These are phyloP conservation scores for Rhodophaea formosa DNA, from an alignment of 2,888 invertebrate genomes.

Conservation along the genomic window DNA sequence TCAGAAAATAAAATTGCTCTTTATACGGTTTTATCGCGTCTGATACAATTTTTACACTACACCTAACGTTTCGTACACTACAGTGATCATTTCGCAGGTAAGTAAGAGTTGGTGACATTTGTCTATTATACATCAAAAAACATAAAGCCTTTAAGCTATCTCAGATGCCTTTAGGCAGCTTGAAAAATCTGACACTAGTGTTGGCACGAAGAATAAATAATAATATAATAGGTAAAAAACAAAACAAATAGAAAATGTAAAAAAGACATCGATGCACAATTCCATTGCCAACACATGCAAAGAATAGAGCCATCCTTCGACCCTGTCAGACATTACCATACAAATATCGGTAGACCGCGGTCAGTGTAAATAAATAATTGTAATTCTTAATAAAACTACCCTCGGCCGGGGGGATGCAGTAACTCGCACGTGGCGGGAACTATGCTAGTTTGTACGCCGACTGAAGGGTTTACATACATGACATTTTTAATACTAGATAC, in stretches of 20 bases:
- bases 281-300: not conserved
- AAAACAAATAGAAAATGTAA: not conserved
- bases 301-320: constrained; percentile 28
- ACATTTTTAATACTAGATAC: not conserved
- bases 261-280: not conserved
- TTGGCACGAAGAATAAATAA: too few species aligned
- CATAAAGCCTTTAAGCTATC: too few species aligned
- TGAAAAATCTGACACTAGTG: too few species aligned
- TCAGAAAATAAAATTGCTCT: too few species aligned
- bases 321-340: constrained; percentile 45
- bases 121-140: too few species aligned
- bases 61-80: too few species aligned
- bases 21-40: too few species aligned
- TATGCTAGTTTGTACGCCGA: constrained; percentile 34
- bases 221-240: too few species aligned
- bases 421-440: constrained; percentile 62
- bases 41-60: too few species aligned
- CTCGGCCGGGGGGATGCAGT: constrained; percentile 50
- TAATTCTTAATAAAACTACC: constrained; percentile 76
- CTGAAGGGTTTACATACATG: constrained; percentile 41
- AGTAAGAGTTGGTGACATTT: too few species aligned
- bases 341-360: constrained; percentile 38
- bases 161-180: too few species aligned
- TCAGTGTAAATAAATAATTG: constrained; percentile 72
- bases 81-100: too few species aligned